Evolutionary conservation across 2,113 vertebrate genomes (phyloP).

Genomic region (Chelonoidis abingdonii): DNA sequence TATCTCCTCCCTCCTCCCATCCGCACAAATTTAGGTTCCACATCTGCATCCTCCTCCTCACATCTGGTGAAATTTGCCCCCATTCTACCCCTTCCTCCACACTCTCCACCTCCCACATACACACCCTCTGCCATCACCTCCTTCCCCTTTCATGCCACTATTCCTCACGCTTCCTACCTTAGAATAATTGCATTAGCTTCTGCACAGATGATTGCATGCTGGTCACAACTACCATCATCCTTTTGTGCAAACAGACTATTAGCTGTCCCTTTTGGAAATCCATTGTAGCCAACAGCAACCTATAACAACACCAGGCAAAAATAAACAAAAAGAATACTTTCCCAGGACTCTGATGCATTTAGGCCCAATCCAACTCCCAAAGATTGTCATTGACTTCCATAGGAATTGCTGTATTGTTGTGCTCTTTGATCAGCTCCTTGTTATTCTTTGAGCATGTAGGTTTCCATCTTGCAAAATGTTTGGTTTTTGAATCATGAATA

Average conservation of each 20-base stretch:
- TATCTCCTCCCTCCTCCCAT: not conserved
- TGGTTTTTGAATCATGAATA: not conserved
- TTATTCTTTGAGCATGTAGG: not conserved
- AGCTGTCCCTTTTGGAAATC: slow-evolving; percentile 33
- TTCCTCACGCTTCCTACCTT: not conserved
- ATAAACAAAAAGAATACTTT: not conserved
- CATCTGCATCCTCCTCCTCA: not conserved
- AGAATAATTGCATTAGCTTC: slow-evolving; percentile 48
- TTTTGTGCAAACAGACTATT: slow-evolving; percentile 16
- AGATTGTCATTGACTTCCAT: not conserved
- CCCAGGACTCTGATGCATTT: not conserved
- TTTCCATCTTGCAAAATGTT: not conserved
- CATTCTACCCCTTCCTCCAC: not conserved
- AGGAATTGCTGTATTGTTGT: not conserved
- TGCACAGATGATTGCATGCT: slow-evolving; percentile 7
- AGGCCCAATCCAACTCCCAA: not conserved
- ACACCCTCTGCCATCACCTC: not conserved
- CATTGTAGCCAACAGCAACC: slow-evolving; percentile 26
- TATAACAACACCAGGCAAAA: not conserved
- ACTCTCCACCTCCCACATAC: not conserved
- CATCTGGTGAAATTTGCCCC: not conserved
- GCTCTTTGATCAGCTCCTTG: not conserved
- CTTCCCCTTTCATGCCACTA: not conserved
- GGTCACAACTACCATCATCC: not conserved
- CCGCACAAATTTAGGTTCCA: not conserved